Percentiles rank a stretch among this genome's conserved stretches.
Conservation (phyloP, 2,113 vertebrate genomes). For the Indri indri region DNA sequence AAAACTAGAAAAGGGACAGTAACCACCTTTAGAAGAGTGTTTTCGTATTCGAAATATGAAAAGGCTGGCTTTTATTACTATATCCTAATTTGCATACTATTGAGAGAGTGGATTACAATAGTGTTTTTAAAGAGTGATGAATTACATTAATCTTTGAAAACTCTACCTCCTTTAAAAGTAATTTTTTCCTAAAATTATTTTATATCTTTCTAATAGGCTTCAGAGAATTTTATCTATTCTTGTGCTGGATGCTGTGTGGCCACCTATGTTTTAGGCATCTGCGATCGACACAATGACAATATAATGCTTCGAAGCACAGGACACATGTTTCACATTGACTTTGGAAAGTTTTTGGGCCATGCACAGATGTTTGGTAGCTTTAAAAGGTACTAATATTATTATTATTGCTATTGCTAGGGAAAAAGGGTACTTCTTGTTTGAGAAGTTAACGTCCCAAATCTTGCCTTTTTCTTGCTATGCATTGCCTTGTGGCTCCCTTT, state of each 20-base stretch:
- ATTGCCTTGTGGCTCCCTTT: conserved; percentile 12
- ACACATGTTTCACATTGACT: conserved; percentile 99
- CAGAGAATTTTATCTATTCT: conserved; percentile 99
- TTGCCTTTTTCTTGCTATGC: background rate
- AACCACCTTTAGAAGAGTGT: background rate
- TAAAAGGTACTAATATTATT: conserved; percentile 90
- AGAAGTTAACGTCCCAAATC: background rate
- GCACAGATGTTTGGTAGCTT: conserved; percentile 99
- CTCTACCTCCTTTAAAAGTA: background rate
- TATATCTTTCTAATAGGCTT: conserved; percentile 87
- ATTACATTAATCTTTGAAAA: conserved; percentile 39
- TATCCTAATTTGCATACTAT: background rate
- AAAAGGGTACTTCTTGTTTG: background rate
- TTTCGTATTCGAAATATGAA: conserved; percentile 24
- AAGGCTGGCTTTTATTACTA: background rate
- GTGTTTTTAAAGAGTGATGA: conserved; percentile 28
- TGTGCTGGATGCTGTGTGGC: conserved; percentile 99
- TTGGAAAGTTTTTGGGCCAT: conserved; percentile 97
- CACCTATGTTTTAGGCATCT: conserved; percentile 97
- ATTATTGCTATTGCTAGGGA: background rate
- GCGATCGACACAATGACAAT: conserved; percentile 98
- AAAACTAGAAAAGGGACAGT: background rate
- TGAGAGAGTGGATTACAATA: background rate
- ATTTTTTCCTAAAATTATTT: conserved; percentile 20
- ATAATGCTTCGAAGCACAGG: conserved; percentile 98